Evolutionary conservation across 2,888 invertebrate genomes (phyloP).

Genomic region (Orthosia incerta): DNA sequence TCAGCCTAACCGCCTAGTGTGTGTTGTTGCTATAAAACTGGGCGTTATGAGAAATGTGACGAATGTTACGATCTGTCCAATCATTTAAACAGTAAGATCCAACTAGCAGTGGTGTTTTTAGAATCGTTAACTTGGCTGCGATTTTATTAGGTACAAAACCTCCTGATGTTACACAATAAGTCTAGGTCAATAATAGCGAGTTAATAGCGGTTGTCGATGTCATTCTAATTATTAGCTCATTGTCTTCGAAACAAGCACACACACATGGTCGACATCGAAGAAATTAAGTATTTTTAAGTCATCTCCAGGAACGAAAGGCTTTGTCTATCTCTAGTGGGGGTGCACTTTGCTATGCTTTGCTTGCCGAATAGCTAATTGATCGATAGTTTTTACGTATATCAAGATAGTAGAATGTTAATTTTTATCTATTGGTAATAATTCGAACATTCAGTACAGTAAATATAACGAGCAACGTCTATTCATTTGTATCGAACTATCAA

Average conservation of each 20-base stretch:
- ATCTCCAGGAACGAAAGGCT: not conserved
- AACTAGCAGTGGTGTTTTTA: not conserved
- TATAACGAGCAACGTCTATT: not conserved
- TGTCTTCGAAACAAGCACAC: not conserved
- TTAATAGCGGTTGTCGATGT: conserved; percentile 29
- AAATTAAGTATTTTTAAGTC: conserved; percentile 12
- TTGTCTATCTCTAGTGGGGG: not conserved
- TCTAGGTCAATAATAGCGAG: conserved; percentile 36
- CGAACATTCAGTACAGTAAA: not conserved
- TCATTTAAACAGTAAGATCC: conserved; percentile 7
- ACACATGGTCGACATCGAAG: not conserved
- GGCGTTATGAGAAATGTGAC: conserved; percentile 17
- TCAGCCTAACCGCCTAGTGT: conserved; percentile 16
- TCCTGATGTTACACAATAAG: conserved; percentile 20
- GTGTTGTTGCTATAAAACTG: conserved; percentile 2
- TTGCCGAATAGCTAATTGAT: not conserved
- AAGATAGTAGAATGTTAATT: too few relatives aligned
- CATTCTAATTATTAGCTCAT: not conserved
- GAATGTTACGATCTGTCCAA: conserved; percentile 1
- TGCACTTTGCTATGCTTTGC: not conserved
- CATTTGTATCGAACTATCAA: not conserved
- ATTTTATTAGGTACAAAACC: not conserved
- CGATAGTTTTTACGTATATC: not conserved
- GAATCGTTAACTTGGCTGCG: not conserved
- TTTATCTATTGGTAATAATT: not conserved